Conservation (phyloP, 2,113 vertebrate genomes). For the Theristicus caerulescens region DNA sequence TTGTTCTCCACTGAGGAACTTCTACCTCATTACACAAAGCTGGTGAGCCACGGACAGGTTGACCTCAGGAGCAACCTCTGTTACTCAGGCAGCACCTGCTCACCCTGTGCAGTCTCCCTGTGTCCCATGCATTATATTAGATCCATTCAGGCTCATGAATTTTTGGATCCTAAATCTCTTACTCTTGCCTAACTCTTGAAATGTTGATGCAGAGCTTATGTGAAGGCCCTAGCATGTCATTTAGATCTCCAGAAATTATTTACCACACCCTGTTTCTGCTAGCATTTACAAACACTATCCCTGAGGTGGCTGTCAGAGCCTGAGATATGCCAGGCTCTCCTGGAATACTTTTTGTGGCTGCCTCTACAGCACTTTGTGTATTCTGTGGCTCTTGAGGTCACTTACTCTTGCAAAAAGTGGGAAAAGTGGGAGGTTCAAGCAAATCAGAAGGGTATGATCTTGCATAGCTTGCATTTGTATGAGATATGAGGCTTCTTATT, state of each 20-base stretch:
- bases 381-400: background rate
- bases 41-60: background rate
- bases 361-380: background rate
- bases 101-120: background rate
- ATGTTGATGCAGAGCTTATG: background rate
- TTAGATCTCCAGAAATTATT: background rate
- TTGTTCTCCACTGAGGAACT: background rate
- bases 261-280: background rate
- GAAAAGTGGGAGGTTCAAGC: background rate
- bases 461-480: background rate
- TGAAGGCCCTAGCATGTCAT: background rate
- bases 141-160: no score
- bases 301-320: background rate
- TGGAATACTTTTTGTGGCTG: background rate
- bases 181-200: background rate
- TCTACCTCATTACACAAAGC: background rate
- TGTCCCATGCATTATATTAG: background rate
- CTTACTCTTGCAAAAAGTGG: background rate
- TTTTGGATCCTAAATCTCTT: background rate
- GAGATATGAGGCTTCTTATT: background rate
- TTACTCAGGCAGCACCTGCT: background rate
- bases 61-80: background rate
- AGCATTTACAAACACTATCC: background rate
- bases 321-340: background rate
- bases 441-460: background rate